phyloP scores from a whole-genome alignment of 2,113 vertebrate genomes.

The Percopsis transmontana region DNA sequence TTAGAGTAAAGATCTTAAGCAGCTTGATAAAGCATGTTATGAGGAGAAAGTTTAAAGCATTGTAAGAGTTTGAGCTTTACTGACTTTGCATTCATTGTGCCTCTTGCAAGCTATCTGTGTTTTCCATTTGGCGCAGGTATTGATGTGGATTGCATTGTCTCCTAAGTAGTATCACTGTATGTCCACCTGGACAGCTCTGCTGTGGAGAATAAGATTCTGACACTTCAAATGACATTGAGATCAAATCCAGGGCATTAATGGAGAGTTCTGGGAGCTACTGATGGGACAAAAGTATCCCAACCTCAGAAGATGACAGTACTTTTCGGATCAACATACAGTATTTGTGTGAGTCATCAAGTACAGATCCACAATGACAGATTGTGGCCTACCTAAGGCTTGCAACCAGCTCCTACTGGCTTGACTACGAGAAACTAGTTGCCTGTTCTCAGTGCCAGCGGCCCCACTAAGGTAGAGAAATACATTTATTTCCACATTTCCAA shows the following conservation, averaged over 20 bases:
- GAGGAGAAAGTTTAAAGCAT: constrained; percentile 8
- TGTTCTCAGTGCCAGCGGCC: constrained; percentile 15
- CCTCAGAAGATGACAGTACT: constrained; percentile 20
- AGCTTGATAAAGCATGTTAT: constrained; percentile 16
- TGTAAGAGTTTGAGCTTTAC: constrained; percentile 24
- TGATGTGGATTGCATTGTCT: constrained; percentile 14
- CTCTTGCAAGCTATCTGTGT: constrained; percentile 15
- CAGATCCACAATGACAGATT: constrained; percentile 26
- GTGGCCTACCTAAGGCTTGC: constrained; percentile 8
- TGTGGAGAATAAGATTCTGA: constrained; percentile 34
- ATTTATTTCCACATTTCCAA: background rate
- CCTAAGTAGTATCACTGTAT: constrained; percentile 22
- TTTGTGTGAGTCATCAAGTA: constrained; percentile 20
- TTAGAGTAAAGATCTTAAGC: background rate
- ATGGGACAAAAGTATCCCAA: constrained; percentile 18
- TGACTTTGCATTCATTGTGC: constrained; percentile 31
- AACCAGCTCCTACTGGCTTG: constrained; percentile 21
- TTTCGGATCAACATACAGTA: constrained; percentile 14
- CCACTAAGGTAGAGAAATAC: constrained; percentile 9
- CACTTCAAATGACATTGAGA: constrained; percentile 36
- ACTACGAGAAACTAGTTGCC: constrained; percentile 20
- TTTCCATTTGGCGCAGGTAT: constrained; percentile 28
- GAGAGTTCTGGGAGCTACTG: constrained; percentile 12
- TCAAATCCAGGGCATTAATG: constrained; percentile 24
- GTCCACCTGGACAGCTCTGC: constrained; percentile 22